Evolutionary conservation across 1,140 invertebrate species (phyloP), one percentile per base, ranked within the genome.

Genomic region (Lepidotrigona ventralis): DNA sequence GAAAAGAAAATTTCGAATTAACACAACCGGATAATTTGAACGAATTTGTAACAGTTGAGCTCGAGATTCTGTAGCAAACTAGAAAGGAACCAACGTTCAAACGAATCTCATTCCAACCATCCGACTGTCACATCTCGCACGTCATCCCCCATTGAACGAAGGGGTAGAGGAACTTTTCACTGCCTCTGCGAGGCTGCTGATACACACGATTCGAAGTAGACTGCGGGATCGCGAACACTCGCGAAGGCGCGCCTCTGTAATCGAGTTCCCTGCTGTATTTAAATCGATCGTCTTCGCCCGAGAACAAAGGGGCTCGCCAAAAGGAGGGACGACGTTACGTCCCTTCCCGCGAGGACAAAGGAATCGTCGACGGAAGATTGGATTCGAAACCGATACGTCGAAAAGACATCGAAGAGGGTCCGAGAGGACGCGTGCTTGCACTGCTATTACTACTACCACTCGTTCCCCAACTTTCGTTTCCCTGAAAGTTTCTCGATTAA

Each of bases 361-460:
- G 64, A 66, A 39, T 68, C 81, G 46, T 23, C 17, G 64, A 51
- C 15, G 60, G 39, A 53, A 39, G 73, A 86, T 87, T 78, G 54
- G 73, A 84, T 84, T 70, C 58, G 73, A 63, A 86, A 79, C 56
- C 83, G 70, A 74, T 78, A 77, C 74, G n/a, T 68, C 54, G 81
- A 77, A 80, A 54, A 39, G 60, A 72, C 29, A 64, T 19, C 69
- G 23, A 74, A 79, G 70, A 53, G 29, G 69, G 39, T 26, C 15
- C 1, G 6, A 8, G 15, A 68, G 54, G 70, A 77, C 69, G 29
- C 56, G 72, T 63, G 29, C 63, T 23, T 21, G 46, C 39, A 33
- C 51, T 8, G 8, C 39, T 46, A 8, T 8, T 46, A 8, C 39
- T 8, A 46, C 39, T 46, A 6, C 39, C 6, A 46, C 39, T 46